Conservation (phyloP, 2,888 invertebrate genomes). For the Rhaphigaster nebulosa region DNA sequence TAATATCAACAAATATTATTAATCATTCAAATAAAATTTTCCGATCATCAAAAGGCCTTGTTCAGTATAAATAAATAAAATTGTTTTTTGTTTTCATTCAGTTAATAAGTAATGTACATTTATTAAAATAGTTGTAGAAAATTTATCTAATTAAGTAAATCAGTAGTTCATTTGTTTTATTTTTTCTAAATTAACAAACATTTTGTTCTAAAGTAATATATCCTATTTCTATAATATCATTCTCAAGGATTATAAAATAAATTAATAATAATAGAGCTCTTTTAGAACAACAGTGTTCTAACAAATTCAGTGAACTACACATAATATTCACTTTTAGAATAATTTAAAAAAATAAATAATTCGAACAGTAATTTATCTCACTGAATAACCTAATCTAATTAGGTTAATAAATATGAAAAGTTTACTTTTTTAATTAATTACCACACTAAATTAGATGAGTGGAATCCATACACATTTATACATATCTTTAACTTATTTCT, state of each 20-base stretch:
- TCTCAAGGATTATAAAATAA: conserved; percentile 34
- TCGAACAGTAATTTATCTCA: conserved; percentile 31
- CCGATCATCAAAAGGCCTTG: not conserved
- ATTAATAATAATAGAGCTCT: conserved; percentile 19
- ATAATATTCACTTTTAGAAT: not conserved
- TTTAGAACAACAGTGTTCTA: no score
- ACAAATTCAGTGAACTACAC: no score
- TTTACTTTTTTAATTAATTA: conserved; percentile 3
- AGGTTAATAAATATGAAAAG: conserved; percentile 9
- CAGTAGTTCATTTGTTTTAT: not conserved
- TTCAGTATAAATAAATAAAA: not conserved
- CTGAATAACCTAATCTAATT: conserved; percentile 23
- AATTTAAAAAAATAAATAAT: conserved; percentile 50
- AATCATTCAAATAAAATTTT: not conserved
- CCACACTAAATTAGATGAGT: conserved; percentile 20
- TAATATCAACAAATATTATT: conserved; percentile 5
- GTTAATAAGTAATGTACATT: conserved; percentile 17
- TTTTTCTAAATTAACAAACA: not conserved
- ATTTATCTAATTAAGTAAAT: conserved; percentile 39
- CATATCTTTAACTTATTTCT: not conserved
- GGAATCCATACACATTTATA: not conserved
- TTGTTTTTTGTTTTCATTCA: not conserved
- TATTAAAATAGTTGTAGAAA: conserved; percentile 25
- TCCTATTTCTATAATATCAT: conserved; percentile 46
- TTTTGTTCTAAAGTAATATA: conserved; percentile 28